Evolutionary conservation across 2,113 vertebrate species (phyloP).

Genomic region (Cromileptes altivelis): DNA sequence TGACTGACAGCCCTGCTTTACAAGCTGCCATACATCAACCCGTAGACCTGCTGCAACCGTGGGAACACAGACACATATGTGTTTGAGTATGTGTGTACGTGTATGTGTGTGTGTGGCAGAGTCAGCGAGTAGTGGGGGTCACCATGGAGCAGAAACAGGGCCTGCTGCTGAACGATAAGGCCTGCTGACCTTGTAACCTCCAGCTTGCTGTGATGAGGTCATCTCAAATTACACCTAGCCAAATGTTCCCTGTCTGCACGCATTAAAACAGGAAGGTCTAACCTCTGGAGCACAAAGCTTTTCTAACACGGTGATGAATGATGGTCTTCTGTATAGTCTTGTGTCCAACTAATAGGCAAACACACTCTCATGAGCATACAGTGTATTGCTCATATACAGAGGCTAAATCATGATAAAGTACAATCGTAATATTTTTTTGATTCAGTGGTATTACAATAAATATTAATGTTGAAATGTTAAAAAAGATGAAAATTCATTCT

Average conservation of each 20-base stretch:
- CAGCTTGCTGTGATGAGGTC: conserved; percentile 60
- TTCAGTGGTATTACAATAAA: not conserved
- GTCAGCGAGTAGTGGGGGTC: conserved; percentile 28
- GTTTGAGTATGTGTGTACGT: conserved; percentile 10
- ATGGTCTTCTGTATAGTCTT: conserved; percentile 25
- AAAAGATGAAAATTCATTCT: not conserved
- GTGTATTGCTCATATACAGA: not conserved
- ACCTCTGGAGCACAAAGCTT: conserved; percentile 56
- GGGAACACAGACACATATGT: conserved; percentile 69
- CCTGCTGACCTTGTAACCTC: conserved; percentile 73
- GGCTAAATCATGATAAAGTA: not conserved
- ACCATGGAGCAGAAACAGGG: conserved; percentile 52
- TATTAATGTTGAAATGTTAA: not conserved
- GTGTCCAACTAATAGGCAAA: conserved; percentile 38
- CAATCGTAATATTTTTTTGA: not conserved
- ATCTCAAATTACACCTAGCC: conserved; percentile 74
- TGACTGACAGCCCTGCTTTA: conserved; percentile 71
- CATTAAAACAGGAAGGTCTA: conserved; percentile 65
- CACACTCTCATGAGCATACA: conserved; percentile 7
- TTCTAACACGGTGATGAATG: conserved; percentile 58
- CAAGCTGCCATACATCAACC: conserved; percentile 76
- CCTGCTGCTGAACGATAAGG: conserved; percentile 73
- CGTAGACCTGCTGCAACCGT: conserved; percentile 65
- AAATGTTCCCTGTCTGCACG: conserved; percentile 68
- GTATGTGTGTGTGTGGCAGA: conserved; percentile 8